A percentile compares a stretch with the other conserved stretches of the same genome.
Evolutionary conservation across 2,113 vertebrate genomes (phyloP).

Genomic region (Hiodon alosoides): DNA sequence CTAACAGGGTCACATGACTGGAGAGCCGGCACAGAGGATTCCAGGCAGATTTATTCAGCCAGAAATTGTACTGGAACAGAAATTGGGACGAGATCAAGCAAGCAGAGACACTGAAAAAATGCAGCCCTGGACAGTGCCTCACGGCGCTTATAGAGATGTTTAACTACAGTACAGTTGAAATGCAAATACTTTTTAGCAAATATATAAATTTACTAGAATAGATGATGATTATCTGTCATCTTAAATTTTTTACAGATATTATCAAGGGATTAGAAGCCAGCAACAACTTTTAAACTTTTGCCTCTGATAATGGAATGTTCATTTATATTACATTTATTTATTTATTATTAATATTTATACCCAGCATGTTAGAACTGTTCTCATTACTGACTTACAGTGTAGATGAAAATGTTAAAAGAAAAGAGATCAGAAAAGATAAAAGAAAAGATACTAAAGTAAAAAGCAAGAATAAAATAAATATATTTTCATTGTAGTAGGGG

Average conservation of each 20-base stretch:
- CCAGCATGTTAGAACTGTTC: no score
- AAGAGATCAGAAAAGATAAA: no score
- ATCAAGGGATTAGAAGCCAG: neutral
- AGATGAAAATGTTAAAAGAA: no score
- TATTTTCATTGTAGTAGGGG: no score
- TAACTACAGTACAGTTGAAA: neutral
- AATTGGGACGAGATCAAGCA: slow-evolving; percentile 1
- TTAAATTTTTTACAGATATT: neutral
- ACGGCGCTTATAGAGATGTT: neutral
- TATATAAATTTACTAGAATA: no score
- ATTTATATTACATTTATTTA: neutral
- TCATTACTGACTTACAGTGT: no score
- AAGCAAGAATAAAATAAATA: no score
- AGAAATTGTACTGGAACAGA: neutral
- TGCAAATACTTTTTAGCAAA: no score
- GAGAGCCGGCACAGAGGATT: neutral
- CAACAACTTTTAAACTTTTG: neutral
- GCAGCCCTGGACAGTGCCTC: neutral
- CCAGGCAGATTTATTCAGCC: neutral
- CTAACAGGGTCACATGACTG: neutral
- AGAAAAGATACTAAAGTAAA: no score
- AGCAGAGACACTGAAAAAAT: neutral
- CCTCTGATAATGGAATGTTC: neutral
- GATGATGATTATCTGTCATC: neutral
- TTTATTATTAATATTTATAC: neutral